Percentiles rank a stretch among this genome's conserved stretches.
Conservation (phyloP, 2,113 vertebrate genomes). For the Hyperoodon ampullatus region DNA sequence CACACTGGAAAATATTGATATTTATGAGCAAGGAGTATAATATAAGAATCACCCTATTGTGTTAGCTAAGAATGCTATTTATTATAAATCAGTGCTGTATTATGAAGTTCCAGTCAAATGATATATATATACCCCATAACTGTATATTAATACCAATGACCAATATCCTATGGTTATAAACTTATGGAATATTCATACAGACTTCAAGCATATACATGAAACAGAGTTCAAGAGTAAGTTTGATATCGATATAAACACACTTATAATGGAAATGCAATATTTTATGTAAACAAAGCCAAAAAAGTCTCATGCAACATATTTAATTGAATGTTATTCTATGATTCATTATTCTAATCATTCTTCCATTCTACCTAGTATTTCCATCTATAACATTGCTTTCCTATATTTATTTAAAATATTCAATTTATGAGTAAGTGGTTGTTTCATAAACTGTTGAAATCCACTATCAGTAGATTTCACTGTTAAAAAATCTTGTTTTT, state of each 20-base stretch:
- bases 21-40: not conserved
- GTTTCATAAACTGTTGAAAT: not conserved
- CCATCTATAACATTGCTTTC: not conserved
- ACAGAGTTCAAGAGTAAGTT: not conserved
- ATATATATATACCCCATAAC: not conserved
- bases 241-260: not conserved
- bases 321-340: not conserved
- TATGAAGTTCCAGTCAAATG: not conserved
- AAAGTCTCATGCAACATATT: not conserved
- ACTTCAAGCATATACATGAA: not conserved
- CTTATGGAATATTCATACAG: not conserved
- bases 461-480: not conserved
- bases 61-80: not conserved
- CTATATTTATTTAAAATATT: not conserved
- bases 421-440: not conserved
- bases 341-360: not conserved
- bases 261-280: not conserved
- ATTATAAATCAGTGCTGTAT: not conserved
- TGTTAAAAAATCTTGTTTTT: not conserved
- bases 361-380: not conserved
- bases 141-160: not conserved
- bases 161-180: not conserved
- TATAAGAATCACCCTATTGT: not conserved
- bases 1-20: not conserved
- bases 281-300: not conserved